phyloP scores from a whole-genome alignment of 2,797 vertebrate species.

The Pyrocephalus nanus region DNA sequence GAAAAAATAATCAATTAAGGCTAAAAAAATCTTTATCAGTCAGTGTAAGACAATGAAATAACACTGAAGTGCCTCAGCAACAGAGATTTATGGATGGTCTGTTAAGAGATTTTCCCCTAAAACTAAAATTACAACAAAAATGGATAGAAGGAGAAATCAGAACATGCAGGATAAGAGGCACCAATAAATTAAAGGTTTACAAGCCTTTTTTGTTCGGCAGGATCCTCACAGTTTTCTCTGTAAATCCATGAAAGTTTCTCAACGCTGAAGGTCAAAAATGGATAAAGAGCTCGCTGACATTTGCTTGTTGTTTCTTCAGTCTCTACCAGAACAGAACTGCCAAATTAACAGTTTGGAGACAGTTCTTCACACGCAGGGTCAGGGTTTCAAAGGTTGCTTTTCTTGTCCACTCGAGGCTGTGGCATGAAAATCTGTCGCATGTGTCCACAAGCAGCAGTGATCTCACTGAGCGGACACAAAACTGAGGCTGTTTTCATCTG shows the following conservation, averaged over 20 bases:
- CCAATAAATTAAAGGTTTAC: neutral
- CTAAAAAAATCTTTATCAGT: neutral
- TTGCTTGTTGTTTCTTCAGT: neutral
- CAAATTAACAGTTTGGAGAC: neutral
- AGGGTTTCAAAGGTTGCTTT: neutral
- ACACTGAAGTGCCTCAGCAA: neutral
- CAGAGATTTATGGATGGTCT: neutral
- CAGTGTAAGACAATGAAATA: neutral
- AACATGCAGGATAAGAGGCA: neutral
- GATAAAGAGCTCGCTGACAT: neutral
- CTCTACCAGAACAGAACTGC: neutral
- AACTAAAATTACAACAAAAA: neutral
- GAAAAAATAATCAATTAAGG: neutral
- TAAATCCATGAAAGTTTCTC: neutral
- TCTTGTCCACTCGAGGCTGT: neutral
- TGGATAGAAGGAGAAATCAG: neutral
- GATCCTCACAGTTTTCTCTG: neutral
- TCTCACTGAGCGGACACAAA: neutral
- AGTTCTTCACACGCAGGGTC: neutral
- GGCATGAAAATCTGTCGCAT: neutral
- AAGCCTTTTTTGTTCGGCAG: neutral
- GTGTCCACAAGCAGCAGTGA: neutral
- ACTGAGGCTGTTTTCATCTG: neutral
- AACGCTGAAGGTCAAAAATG: accelerated
- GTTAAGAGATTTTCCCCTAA: neutral